phyloP scores from a whole-genome alignment of 1,140 invertebrate species.

The Zeugodacus cucurbitae region DNA sequence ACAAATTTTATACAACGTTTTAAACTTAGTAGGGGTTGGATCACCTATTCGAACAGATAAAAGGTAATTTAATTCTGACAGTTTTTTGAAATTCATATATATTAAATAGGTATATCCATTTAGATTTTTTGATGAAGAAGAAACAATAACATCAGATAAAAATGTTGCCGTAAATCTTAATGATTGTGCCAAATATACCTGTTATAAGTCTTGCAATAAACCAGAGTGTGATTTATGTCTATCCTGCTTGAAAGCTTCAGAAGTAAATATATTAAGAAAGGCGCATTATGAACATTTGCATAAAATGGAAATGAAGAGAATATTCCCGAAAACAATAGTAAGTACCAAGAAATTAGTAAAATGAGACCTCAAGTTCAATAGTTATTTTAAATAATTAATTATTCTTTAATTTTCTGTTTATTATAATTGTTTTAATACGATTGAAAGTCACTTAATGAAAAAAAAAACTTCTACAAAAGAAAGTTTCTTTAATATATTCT shows the following conservation, averaged over 20 bases:
- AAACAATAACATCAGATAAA: constrained; percentile 81
- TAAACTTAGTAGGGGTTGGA: constrained; percentile 82
- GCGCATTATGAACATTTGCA: constrained; percentile 85
- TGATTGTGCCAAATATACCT: constrained; percentile 72
- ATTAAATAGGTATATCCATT: constrained; percentile 39
- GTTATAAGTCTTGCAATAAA: constrained; percentile 74
- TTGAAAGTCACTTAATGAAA: too few relatives aligned
- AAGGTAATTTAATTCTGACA: neutral
- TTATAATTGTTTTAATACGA: too few relatives aligned
- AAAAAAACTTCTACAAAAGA: too few relatives aligned
- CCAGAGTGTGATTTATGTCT: constrained; percentile 82
- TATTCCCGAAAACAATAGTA: constrained; percentile 84
- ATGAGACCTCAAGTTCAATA: too few relatives aligned
- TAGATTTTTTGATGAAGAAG: constrained; percentile 67
- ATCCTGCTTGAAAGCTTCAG: constrained; percentile 77
- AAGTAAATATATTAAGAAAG: constrained; percentile 70
- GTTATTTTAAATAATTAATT: too few relatives aligned
- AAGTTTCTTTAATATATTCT: too few relatives aligned
- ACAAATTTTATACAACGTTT: constrained; percentile 89
- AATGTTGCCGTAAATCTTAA: constrained; percentile 83
- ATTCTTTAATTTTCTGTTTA: too few relatives aligned
- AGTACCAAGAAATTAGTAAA: too few relatives aligned
- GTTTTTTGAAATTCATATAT: neutral
- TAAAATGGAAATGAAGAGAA: constrained; percentile 79
- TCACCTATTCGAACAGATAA: constrained; percentile 42